These are phyloP conservation scores for Phenganax marumi DNA, from an alignment of 92 coral and sea anemone species.

Conservation along the genomic window DNA sequence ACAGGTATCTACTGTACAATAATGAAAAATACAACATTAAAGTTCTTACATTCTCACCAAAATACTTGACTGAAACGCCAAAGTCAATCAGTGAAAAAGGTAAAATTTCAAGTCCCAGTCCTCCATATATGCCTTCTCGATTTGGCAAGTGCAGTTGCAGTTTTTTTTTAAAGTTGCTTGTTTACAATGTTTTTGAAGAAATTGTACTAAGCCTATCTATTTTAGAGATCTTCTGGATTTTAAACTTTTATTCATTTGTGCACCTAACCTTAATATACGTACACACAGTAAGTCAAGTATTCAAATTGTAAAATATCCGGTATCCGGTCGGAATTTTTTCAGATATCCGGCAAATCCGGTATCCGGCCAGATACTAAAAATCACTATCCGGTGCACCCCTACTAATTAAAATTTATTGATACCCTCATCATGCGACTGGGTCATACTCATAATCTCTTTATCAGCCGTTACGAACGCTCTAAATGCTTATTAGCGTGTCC, in stretches of 20 bases:
- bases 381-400: slow-evolving; percentile 34
- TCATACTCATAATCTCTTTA: no score
- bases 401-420: no score
- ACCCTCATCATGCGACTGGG: no score
- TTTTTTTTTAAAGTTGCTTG: background rate
- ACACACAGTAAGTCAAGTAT: background rate
- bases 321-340: slow-evolving; percentile 15
- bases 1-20: background rate
- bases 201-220: slow-evolving; percentile 5
- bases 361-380: slow-evolving; percentile 39
- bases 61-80: no score
- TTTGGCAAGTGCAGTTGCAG: background rate
- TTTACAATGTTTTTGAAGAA: background rate
- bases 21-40: background rate
- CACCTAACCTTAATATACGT: background rate
- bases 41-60: background rate
- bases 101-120: background rate
- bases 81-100: background rate
- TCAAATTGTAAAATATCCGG: background rate
- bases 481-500: no score
- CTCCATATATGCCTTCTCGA: slow-evolving; percentile 7
- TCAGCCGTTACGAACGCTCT: no score
- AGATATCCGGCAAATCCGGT: slow-evolving; percentile 29
- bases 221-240: background rate
- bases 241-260: background rate